Percentiles rank a stretch among this genome's conserved stretches.
phyloP scores from a whole-genome alignment of 1,140 invertebrate species.

The Micrasema longulum region DNA sequence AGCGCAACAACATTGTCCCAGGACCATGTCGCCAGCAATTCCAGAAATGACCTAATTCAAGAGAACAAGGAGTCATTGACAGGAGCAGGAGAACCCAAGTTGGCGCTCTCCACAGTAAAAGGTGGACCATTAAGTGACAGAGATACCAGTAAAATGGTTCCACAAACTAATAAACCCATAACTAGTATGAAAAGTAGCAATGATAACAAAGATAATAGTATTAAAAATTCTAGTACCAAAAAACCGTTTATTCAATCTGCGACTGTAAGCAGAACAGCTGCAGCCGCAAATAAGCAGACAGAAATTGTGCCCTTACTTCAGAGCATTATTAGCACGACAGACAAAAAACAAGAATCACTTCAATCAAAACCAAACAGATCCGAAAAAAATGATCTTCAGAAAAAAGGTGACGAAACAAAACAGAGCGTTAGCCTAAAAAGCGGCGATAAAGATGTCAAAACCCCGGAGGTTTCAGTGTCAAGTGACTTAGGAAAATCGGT shows the following conservation, averaged over 20 bases:
- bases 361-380: background rate
- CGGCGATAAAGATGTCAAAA: conserved; percentile 3
- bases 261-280: too few relatives aligned
- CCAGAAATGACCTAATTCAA: conserved; percentile 1
- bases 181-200: too few relatives aligned
- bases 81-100: background rate
- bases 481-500: background rate
- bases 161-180: too few relatives aligned
- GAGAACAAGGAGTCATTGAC: background rate
- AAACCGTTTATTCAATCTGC: too few relatives aligned
- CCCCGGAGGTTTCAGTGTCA: background rate
- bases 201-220: too few relatives aligned
- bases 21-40: background rate
- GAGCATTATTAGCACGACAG: too few relatives aligned
- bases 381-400: background rate
- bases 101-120: background rate
- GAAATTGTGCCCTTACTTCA: too few relatives aligned
- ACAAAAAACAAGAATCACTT: too few relatives aligned
- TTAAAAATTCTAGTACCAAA: too few relatives aligned
- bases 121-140: background rate
- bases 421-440: background rate
- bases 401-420: background rate
- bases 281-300: background rate
- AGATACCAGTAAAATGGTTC: background rate
- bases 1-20: background rate